phyloP scores from a whole-genome alignment of 1,140 invertebrate species.

The Sarcophaga bullata region DNA sequence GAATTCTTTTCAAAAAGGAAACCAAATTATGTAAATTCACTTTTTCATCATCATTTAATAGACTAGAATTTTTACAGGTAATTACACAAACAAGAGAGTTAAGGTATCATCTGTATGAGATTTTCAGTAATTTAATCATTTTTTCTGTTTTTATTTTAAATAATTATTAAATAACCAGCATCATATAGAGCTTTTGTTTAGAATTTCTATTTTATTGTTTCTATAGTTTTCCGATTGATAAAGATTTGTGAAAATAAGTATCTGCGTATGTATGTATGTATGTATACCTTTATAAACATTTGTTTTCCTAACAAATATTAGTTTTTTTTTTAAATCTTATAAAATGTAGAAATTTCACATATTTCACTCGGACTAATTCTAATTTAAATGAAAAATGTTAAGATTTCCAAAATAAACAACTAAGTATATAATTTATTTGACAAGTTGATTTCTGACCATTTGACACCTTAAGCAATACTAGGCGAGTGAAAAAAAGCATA shows the following conservation, averaged over 20 bases:
- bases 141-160: neutral
- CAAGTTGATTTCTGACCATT: neutral
- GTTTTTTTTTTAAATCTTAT: too few species aligned
- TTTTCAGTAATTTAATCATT: neutral
- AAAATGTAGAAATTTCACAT: neutral
- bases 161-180: neutral
- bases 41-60: neutral
- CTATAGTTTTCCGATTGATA: neutral
- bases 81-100: too few species aligned
- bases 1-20: neutral
- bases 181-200: neutral
- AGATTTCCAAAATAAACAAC: neutral
- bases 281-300: neutral
- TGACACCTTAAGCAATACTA: neutral
- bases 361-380: conserved; percentile 12
- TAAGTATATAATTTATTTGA: conserved; percentile 9
- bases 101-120: too few species aligned
- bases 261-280: neutral
- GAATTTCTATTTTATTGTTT: neutral
- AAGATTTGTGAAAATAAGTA: neutral
- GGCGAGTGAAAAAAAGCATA: neutral
- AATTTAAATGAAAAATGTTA: conserved; percentile 18
- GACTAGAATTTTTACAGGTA: too few species aligned
- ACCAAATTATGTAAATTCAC: neutral
- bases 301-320: neutral